Evolutionary conservation across 92 coral and sea anemone genomes (phyloP).

Genomic region (Bergia sp.): DNA sequence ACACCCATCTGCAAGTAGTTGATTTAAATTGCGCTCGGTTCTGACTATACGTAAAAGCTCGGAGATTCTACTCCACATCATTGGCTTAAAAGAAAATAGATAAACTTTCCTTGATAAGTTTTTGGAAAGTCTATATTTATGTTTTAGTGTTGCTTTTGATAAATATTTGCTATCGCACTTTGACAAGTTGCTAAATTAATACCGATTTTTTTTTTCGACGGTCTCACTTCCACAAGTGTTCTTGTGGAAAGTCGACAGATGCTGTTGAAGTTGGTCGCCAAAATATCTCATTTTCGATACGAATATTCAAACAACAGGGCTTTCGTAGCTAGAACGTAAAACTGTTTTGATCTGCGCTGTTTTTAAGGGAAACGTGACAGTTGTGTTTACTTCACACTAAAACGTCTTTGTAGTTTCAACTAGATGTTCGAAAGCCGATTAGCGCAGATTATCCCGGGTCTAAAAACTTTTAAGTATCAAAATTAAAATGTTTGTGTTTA

Average conservation of each 20-base stretch:
- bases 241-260: slow-evolving; percentile 15
- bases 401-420: neutral
- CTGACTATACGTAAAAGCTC: neutral
- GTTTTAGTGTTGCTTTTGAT: neutral
- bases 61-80: too few relatives aligned
- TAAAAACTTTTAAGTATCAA: too few relatives aligned
- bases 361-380: neutral
- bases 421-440: neutral
- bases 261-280: neutral
- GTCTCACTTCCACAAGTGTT: neutral
- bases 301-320: neutral
- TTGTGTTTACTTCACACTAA: neutral
- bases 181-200: slow-evolving; percentile 5
- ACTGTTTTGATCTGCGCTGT: neutral
- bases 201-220: neutral
- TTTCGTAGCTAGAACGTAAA: neutral
- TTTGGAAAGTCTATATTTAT: neutral
- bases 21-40: neutral
- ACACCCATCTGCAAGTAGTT: too few relatives aligned
- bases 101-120: neutral
- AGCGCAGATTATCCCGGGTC: too few relatives aligned
- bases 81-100: too few relatives aligned
- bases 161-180: neutral
- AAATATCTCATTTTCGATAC: neutral
- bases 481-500: neutral